Evolutionary conservation across 2,797 vertebrate species (phyloP), one percentile per base, ranked within the genome.

Genomic region (Apogon talboti): DNA sequence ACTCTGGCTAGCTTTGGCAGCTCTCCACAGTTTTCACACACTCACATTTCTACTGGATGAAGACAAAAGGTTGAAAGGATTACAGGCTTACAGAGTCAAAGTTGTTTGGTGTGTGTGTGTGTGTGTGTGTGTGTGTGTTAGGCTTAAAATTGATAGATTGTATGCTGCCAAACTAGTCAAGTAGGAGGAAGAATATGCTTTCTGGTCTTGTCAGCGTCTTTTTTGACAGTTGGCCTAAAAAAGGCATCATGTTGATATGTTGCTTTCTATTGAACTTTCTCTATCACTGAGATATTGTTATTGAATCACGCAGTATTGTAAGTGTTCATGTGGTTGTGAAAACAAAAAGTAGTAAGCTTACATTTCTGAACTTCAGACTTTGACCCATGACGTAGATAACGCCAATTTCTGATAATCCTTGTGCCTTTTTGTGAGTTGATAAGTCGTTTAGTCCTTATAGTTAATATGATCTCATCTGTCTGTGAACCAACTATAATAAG

Each of bases 41-140:
- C 64, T 74, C 35, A 5, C 3, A 13, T 56, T 50, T 67, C 44
- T 63, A 16, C 40, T 44, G 16, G 38, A 45, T 28, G 52, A 66
- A 82, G 63, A 61, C 43, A 42, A 61, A 64, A 48, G 18, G 51
- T 74, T 64, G 37, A 12, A 42, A 16, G 33, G 46, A 73, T 75
- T 54, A 45, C 41, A 52, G 43, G 47, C 7, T 19, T 28, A n/a
- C 5, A 40, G 6, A 45, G 11, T 41, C 16, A 7, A 46, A 41
- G 62, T 43, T 61, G 11, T 71, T 56, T 49, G n/a, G 58, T 71
- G 21, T 24, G 21, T 24, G 21, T 24, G 21, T 24, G 21, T 28
- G 24, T 28, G 24, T 28, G 24, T 28, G 24, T 6, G 24, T 28
- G 2, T 6, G 24, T 28, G 24, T 28, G 15, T 8, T 69, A 21